A percentile compares a stretch with the other conserved stretches of the same genome.
phyloP scores from a whole-genome alignment of 1,140 invertebrate species.

The Penaeus chinensis region DNA sequence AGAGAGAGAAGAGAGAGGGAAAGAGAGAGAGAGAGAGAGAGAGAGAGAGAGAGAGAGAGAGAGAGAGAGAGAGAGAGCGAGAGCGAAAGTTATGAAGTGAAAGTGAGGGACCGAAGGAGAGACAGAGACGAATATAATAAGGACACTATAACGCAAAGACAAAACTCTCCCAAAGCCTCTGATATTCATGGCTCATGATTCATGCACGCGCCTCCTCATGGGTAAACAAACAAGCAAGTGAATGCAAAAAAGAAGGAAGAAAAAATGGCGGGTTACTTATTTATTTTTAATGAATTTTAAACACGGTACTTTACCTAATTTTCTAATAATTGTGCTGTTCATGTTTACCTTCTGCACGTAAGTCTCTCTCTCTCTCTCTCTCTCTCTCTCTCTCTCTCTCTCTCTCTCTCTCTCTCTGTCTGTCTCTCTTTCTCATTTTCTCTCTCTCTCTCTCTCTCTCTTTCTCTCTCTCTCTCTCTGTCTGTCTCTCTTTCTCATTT shows the following conservation, averaged over 20 bases:
- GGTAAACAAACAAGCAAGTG: too few relatives aligned
- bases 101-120: not conserved
- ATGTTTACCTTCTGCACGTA: not conserved
- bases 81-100: not conserved
- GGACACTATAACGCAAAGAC: not conserved
- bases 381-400: conserved; percentile 18
- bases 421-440: not conserved
- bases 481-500: not conserved
- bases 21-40: not conserved
- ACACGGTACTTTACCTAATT: too few relatives aligned
- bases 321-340: too few relatives aligned
- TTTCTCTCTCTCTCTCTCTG: not conserved
- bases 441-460: not conserved
- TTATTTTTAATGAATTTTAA: too few relatives aligned
- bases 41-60: not conserved
- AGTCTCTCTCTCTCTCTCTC: conserved; percentile 10
- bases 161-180: too few relatives aligned
- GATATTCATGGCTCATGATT: too few relatives aligned
- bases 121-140: not conserved
- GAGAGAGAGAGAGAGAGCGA: not conserved
- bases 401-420: not conserved
- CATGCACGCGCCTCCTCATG: too few relatives aligned
- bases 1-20: not conserved
- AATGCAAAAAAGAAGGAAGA: too few relatives aligned
- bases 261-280: too few relatives aligned